Base-by-base conservation (phyloP, 2,888 invertebrate species). In the Synergus itoensis region DNA sequence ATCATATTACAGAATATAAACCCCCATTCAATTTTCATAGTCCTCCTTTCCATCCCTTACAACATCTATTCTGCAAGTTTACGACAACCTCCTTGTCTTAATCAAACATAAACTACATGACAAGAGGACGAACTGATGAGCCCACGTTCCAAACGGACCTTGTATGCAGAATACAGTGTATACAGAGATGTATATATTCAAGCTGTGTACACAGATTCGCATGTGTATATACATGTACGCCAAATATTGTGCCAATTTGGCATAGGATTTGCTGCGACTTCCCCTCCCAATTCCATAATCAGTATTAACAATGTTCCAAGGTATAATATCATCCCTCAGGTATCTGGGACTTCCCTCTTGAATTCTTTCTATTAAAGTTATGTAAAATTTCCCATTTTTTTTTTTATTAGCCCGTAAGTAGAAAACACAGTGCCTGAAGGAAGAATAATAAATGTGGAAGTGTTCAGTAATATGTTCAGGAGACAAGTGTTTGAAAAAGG, bases 161-260 rank as follows among this genome's bases (percentile, higher is more conserved):
- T 40, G 73, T 57, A 28, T 73, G 18, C 73, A 73, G 73, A 53
- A 73, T 73, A 40, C 36, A 36, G 73, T 57, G 36, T 40, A 53
- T 16, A 53, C 36, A 73, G 73, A 57, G 53, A 73, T 53, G 9
- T 69, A 69, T 69, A 28, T 16, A 14, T 62, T 62, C 12, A 62
- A 28, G 28, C 12, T 62, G 28, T 11, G 28, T 28, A 12, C 11
- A 28, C 5, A 28, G 28, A 14, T 28, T 14, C 53, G 36, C 48
- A 57, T 65, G 16, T 73, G 28, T 53, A 36, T 48, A 73, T 36
- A 28, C 45, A 73, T 57, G 73, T 36, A 53, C n/a, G 12, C 9
- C 53, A 73, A 73, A 73, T 73, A 73, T 69, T 69, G 69, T 69
- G 28, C 53, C 73, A 73, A 73, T 67, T 67, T 67, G 67, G 45